Percentiles rank a stretch among this genome's conserved stretches.
Conservation (phyloP, 2,797 vertebrate species). For the Eidolon dupreanum region DNA sequence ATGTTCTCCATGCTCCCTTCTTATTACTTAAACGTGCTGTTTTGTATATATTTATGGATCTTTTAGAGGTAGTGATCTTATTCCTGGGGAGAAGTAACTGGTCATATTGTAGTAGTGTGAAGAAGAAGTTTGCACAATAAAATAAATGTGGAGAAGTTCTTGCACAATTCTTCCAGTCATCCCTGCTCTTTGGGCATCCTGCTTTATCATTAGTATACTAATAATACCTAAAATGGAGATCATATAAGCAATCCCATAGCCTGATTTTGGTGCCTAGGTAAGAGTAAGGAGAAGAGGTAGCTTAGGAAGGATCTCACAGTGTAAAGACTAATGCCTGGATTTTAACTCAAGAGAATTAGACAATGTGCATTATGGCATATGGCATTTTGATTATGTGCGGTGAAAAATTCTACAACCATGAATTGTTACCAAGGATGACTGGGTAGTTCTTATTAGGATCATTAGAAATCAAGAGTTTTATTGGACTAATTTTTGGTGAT, state of each 20-base stretch:
- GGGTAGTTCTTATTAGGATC: not conserved
- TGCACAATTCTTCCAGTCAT: not conserved
- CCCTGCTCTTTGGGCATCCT: not conserved
- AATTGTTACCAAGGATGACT: not conserved
- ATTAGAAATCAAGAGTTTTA: not conserved
- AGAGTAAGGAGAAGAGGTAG: not conserved
- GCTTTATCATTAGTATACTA: not conserved
- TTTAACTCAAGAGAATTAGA: not conserved
- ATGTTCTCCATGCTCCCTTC: conserved; percentile 47
- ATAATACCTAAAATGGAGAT: not conserved
- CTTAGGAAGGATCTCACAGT: not conserved
- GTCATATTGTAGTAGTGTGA: conserved; percentile 1
- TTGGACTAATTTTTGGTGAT: not conserved
- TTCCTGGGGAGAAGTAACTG: conserved; percentile 59
- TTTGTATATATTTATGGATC: conserved; percentile 75
- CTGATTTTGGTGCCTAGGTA: not conserved
- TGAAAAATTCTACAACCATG: not conserved
- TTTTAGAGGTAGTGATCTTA: conserved; percentile 66
- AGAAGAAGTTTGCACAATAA: not conserved
- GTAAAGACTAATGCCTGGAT: not conserved
- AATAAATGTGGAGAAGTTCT: not conserved
- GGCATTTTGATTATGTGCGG: not conserved
- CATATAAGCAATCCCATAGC: not conserved
- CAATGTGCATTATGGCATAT: not conserved
- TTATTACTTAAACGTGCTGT: conserved; percentile 69